phyloP scores from a whole-genome alignment of 2,113 vertebrate genomes.

The Tinamus guttatus region DNA sequence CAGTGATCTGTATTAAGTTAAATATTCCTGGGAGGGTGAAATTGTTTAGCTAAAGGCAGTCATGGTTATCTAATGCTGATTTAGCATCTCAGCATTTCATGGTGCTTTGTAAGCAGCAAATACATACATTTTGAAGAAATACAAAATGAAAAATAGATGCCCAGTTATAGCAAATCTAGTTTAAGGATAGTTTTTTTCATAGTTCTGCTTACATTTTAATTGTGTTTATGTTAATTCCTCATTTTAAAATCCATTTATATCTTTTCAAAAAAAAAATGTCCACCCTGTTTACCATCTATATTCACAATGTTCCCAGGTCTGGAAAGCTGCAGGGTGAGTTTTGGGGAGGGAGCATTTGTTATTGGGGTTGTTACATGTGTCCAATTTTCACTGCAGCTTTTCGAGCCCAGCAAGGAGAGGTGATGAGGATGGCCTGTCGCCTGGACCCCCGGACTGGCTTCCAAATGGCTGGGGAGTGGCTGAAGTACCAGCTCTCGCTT shows the following conservation, averaged over 20 bases:
- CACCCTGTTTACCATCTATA: background rate
- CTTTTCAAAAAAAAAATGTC: background rate
- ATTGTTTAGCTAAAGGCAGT: background rate
- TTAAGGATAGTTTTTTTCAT: background rate
- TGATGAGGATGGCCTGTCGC: conserved; percentile 88
- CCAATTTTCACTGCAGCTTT: conserved; percentile 81
- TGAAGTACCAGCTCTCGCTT: conserved; percentile 86
- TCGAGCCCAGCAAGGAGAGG: conserved; percentile 90
- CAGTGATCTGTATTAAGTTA: background rate
- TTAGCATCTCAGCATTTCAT: background rate
- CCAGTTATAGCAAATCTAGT: background rate
- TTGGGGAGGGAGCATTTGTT: background rate
- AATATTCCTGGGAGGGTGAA: background rate
- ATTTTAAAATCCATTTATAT: background rate
- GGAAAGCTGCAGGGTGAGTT: background rate
- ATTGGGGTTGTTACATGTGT: background rate
- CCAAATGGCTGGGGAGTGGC: conserved; percentile 91
- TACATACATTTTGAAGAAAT: rapidly evolving
- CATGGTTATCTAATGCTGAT: background rate
- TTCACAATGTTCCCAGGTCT: background rate
- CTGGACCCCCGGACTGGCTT: conserved; percentile 91
- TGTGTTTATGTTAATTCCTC: background rate
- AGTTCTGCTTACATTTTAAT: background rate
- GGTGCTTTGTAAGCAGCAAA: background rate
- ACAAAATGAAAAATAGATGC: background rate